phyloP scores from a whole-genome alignment of 2,113 vertebrate genomes.

The Nipponia nippon region DNA sequence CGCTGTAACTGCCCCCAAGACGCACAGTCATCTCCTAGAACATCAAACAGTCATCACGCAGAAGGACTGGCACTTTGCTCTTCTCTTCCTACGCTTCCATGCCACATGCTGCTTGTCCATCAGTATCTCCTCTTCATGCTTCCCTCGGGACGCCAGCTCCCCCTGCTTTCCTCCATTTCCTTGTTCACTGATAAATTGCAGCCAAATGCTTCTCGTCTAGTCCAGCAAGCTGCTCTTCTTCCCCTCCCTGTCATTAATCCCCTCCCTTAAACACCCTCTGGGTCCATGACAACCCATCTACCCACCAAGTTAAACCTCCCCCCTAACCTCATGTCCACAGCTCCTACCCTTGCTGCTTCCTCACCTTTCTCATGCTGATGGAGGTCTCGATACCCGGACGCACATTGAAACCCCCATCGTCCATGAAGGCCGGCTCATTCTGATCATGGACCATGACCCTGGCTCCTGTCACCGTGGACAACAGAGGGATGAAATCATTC shows the following conservation, averaged over 20 bases:
- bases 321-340: neutral
- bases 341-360: neutral
- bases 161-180: neutral
- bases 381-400: slow-evolving; percentile 78
- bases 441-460: slow-evolving; percentile 78
- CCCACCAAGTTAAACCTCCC: neutral
- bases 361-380: slow-evolving; percentile 80
- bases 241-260: neutral
- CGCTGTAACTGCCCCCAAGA: slow-evolving; percentile 75
- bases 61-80: neutral
- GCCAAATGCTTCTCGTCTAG: neutral
- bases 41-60: neutral
- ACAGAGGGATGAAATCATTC: slow-evolving; percentile 78
- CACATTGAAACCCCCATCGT: slow-evolving; percentile 79
- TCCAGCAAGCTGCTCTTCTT: neutral
- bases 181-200: neutral
- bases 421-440: slow-evolving; percentile 79
- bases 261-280: neutral
- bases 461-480: slow-evolving; percentile 80
- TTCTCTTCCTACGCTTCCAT: neutral
- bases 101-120: neutral
- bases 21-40: slow-evolving; percentile 71
- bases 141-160: neutral
- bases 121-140: neutral
- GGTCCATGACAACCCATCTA: neutral